These are phyloP conservation scores for Onthophagus taurus DNA, from an alignment of 1,140 invertebrate genomes.

Conservation along the genomic window DNA sequence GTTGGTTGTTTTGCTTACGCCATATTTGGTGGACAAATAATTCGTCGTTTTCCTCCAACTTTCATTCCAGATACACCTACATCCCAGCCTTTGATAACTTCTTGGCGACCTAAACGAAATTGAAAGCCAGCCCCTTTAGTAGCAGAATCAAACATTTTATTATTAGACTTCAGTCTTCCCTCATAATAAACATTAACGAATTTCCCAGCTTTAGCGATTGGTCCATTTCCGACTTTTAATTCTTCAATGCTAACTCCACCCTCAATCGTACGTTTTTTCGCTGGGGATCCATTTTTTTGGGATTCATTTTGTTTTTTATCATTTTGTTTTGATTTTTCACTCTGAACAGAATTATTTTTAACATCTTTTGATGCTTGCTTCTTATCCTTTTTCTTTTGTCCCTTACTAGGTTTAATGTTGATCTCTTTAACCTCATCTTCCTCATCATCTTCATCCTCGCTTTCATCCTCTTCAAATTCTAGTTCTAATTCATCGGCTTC, in stretches of 20 bases:
- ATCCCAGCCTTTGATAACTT: conserved; percentile 92
- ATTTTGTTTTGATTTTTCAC: conserved; percentile 41
- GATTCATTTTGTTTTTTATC: conserved; percentile 23
- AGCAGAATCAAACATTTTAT: conserved; percentile 70
- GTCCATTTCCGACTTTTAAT: conserved; percentile 62
- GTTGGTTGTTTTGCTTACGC: conserved; percentile 51
- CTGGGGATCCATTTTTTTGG: conserved; percentile 26
- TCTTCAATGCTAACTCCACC: conserved; percentile 75
- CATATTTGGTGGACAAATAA: conserved; percentile 74
- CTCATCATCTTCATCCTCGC: conserved; percentile 1
- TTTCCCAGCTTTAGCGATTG: conserved; percentile 66
- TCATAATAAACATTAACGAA: conserved; percentile 69
- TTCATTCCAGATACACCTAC: conserved; percentile 81
- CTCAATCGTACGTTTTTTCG: conserved; percentile 51
- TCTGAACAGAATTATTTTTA: too few relatives aligned
- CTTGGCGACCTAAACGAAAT: conserved; percentile 71
- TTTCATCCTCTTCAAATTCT: conserved; percentile 3
- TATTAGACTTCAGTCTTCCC: conserved; percentile 66
- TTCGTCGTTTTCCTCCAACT: conserved; percentile 80
- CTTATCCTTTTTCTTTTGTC: conserved; percentile 36
- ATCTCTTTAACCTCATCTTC: conserved; percentile 10
- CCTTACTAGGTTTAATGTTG: too few relatives aligned
- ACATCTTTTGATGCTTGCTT: conserved; percentile 29
- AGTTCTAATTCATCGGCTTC: conserved; percentile 6
- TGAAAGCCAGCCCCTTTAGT: conserved; percentile 69